Percentiles rank a stretch among this genome's conserved stretches.
Evolutionary conservation across 2,888 invertebrate species (phyloP).

Genomic region (Oxyteleia sp.): DNA sequence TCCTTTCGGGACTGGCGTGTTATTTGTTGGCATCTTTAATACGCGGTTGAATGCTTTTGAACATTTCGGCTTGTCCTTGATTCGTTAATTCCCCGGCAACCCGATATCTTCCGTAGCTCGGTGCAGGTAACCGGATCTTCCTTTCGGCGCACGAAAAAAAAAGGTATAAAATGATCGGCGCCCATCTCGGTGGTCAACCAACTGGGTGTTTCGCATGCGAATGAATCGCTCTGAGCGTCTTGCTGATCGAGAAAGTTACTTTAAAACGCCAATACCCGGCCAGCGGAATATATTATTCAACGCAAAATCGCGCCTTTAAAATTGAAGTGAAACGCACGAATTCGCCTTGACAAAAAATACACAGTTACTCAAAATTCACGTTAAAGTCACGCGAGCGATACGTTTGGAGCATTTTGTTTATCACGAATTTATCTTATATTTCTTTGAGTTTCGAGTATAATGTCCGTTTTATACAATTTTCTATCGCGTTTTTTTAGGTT

Average conservation of each 20-base stretch:
- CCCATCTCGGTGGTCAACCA: slow-evolving; percentile 65
- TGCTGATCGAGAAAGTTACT: slow-evolving; percentile 57
- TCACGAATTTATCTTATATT: no score
- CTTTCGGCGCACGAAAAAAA: slow-evolving; percentile 69
- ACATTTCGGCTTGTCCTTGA: no score
- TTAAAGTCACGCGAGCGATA: no score
- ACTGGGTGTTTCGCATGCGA: slow-evolving; percentile 63
- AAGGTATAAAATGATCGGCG: slow-evolving; percentile 64
- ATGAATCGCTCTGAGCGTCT: slow-evolving; percentile 51
- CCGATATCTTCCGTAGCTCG: slow-evolving; percentile 76
- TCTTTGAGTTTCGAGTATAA: no score
- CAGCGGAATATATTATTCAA: slow-evolving; percentile 26
- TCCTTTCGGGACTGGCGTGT: no score
- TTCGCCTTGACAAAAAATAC: slow-evolving; percentile 31
- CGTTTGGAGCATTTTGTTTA: no score
- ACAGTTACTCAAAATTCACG: no score
- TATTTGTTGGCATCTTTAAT: no score
- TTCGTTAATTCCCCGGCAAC: no score
- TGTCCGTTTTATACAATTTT: no score
- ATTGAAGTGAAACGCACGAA: slow-evolving; percentile 31
- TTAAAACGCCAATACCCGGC: slow-evolving; percentile 39
- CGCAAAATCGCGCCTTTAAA: slow-evolving; percentile 21
- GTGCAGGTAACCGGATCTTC: slow-evolving; percentile 78
- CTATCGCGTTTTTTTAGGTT: no score
- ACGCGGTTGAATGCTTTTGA: no score